Percentiles rank a stretch among this genome's conserved stretches.
These are phyloP conservation scores for Chloropsis hardwickii DNA, from an alignment of 2,113 vertebrate species.

Conservation along the genomic window DNA sequence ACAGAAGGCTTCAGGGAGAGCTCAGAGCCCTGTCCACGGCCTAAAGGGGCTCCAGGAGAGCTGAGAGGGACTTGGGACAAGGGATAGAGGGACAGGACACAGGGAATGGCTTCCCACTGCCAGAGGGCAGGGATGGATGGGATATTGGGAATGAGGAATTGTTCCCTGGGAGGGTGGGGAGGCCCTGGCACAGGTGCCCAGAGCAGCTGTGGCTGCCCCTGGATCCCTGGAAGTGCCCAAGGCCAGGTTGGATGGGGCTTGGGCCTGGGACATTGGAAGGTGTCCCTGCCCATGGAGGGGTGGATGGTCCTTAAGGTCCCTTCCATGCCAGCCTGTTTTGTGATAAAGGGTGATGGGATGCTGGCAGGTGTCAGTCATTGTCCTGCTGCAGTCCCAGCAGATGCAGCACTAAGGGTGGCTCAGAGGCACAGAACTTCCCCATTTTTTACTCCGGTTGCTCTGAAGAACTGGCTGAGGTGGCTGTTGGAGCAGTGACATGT, in stretches of 20 bases:
- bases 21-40: rapidly evolving
- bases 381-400: neutral
- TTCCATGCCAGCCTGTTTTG: too few species aligned
- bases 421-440: neutral
- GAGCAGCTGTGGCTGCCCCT: neutral
- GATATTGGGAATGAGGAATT: neutral
- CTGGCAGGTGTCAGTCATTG: neutral
- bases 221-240: neutral
- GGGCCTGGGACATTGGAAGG: rapidly evolving
- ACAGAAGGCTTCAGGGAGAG: rapidly evolving
- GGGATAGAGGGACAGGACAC: neutral
- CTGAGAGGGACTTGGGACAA: neutral
- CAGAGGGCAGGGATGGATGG: neutral
- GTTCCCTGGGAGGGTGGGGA: rapidly evolving
- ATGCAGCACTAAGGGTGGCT: neutral
- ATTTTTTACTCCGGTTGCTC: neutral
- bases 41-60: neutral
- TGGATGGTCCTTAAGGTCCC: neutral
- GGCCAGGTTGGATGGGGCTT: neutral
- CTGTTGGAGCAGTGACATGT: rapidly evolving
- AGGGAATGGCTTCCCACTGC: neutral
- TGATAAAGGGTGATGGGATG: rapidly evolving
- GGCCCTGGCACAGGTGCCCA: neutral
- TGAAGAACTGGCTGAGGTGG: neutral
- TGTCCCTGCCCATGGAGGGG: neutral